A percentile compares a stretch with the other conserved stretches of the same genome.
Evolutionary conservation across 2,797 vertebrate genomes (phyloP).

Genomic region (Loriculus beryllinus): DNA sequence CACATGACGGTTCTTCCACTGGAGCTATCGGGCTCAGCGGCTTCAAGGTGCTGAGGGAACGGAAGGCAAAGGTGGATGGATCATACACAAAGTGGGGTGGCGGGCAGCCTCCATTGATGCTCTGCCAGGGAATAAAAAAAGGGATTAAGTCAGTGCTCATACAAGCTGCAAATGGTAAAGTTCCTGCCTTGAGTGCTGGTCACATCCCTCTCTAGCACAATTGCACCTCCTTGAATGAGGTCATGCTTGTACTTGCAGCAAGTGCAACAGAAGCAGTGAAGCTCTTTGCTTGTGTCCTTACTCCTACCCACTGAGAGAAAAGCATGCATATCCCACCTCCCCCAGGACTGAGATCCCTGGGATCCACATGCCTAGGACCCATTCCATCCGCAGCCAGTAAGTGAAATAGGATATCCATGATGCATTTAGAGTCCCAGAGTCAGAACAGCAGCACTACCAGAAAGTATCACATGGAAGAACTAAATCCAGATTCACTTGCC

Average conservation of each 20-base stretch:
- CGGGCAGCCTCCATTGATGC: constrained; percentile 77
- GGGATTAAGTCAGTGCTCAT: not conserved
- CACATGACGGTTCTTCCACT: constrained; percentile 85
- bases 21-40: constrained; percentile 84
- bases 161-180: not conserved
- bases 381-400: not conserved
- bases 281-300: not conserved
- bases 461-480: not conserved
- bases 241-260: not conserved
- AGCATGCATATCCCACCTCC: accelerated
- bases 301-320: not conserved
- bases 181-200: not conserved
- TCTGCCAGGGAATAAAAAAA: constrained; percentile 73
- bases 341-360: not conserved
- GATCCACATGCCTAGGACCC: not conserved
- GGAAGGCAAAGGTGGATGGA: constrained; percentile 89
- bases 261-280: not conserved
- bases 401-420: not conserved
- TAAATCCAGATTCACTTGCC: not conserved
- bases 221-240: not conserved
- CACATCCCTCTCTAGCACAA: not conserved
- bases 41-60: constrained; percentile 86
- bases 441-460: not conserved
- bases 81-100: constrained; percentile 85
- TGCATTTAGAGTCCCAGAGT: not conserved